Evolutionary conservation across 1,140 invertebrate genomes (phyloP), one percentile per base, ranked within the genome.

Genomic region (Melanaphis sacchari): DNA sequence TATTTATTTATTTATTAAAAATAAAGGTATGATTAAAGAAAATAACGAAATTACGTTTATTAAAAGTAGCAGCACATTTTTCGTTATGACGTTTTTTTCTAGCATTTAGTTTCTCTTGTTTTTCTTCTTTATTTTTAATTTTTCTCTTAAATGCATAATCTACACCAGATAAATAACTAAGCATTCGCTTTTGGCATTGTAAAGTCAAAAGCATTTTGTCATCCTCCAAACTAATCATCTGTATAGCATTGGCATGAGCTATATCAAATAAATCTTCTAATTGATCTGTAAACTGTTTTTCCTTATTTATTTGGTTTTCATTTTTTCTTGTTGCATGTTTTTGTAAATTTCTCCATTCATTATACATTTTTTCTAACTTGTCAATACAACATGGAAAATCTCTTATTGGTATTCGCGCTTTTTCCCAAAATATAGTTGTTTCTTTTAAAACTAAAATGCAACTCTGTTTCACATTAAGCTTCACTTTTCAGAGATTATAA

Each of bases 241-340:
- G 52, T 4, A 94, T 54, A 90, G 94, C 93, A 94, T 94, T 93
- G 88, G 93, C 93, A 94, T 94, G 94, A 88, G 94, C 90, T 90
- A 94, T 94, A 93, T 94, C 94, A 94, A 94, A 94, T 76, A 94
- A 94, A 91, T 94, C 93, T 31, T 94, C 66, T 36, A 94, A 59
- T 76, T 93, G 93, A 66, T 93, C 66, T 54, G 76, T 52, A 94
- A 94, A 94, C 93, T 76, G 21, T 38, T 94, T 43, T 66, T 93
- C 66, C 93, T 94, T 93, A 92, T 93, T 94, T 90, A 84, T 54
- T 49, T 49, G 54, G 49, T 88, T 91, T 43, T 88, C 54, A 76
- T 5, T 82, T 52, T 54, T 21, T 93, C 76, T 94, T 87, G 82
- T 82, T 54, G 82, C 54, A 54, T 92, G 66, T 92, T 59, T 94